Evolutionary conservation across 2,113 vertebrate genomes (phyloP).

Genomic region (Phalacrocorax brasilianus): DNA sequence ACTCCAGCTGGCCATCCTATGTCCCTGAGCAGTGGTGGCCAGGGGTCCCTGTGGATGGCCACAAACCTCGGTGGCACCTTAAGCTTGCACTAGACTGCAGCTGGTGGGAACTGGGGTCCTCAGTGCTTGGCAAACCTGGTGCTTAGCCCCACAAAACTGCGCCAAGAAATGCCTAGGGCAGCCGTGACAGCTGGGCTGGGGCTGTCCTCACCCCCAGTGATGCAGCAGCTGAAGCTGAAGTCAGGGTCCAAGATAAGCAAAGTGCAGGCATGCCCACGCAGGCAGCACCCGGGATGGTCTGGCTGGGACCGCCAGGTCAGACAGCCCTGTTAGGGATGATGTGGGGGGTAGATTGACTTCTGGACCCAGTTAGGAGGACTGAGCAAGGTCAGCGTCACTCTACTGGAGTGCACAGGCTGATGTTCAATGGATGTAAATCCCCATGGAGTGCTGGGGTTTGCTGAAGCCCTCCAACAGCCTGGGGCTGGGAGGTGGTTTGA

Average conservation of each 20-base stretch:
- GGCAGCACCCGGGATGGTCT: background rate
- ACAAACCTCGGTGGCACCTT: fast-evolving
- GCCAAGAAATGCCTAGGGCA: background rate
- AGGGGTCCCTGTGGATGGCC: background rate
- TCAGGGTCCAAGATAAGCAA: background rate
- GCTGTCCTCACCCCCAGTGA: background rate
- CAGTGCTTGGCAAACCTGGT: background rate
- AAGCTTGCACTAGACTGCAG: background rate
- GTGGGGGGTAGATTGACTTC: background rate
- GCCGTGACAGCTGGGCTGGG: background rate
- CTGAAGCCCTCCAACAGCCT: background rate
- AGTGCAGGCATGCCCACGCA: fast-evolving
- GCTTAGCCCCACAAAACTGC: background rate
- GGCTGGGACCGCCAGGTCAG: background rate
- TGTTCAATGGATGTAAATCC: background rate
- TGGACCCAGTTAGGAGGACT: background rate
- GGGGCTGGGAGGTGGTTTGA: background rate
- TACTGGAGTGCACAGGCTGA: background rate
- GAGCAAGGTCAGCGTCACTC: background rate
- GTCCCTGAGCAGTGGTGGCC: background rate
- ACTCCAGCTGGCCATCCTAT: background rate
- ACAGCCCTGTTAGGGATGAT: background rate
- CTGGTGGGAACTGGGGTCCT: background rate
- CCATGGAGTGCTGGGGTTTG: fast-evolving
- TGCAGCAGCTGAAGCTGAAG: background rate